Evolutionary conservation across 2,888 invertebrate genomes (phyloP).

Genomic region (Watsonalla binaria): DNA sequence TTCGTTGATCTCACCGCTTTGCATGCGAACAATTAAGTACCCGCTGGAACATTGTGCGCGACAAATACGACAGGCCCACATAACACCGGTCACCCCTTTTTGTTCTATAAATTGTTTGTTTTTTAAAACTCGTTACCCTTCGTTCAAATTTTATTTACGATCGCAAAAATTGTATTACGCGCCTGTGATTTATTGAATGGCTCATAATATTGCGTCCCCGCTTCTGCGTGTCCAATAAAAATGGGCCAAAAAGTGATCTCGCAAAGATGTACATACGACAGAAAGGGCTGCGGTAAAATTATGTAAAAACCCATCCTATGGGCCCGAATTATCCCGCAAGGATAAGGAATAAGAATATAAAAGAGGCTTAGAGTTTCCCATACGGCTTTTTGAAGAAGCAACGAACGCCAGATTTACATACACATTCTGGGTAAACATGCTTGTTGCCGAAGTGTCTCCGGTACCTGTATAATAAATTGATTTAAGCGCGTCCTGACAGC

Average conservation of each 20-base stretch:
- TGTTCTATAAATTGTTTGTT: constrained; percentile 66
- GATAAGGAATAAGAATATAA: constrained; percentile 75
- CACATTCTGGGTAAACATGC: constrained; percentile 61
- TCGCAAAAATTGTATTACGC: constrained; percentile 56
- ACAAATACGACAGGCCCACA: constrained; percentile 59
- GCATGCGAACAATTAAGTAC: constrained; percentile 65
- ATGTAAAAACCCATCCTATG: constrained; percentile 75
- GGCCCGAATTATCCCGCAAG: constrained; percentile 73
- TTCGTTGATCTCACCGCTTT: constrained; percentile 62
- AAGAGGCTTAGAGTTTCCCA: constrained; percentile 73
- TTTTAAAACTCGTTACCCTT: constrained; percentile 65
- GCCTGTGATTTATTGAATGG: constrained; percentile 65
- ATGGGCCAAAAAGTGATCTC: constrained; percentile 46
- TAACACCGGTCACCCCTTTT: constrained; percentile 48
- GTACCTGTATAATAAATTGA: constrained; percentile 75
- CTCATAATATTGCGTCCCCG: constrained; percentile 55
- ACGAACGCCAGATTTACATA: constrained; percentile 70
- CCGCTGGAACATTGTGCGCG: constrained; percentile 54
- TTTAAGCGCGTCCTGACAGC: constrained; percentile 74
- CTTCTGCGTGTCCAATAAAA: constrained; percentile 50
- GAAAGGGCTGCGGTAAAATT: constrained; percentile 67
- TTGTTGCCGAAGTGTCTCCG: constrained; percentile 58
- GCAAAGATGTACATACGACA: constrained; percentile 43
- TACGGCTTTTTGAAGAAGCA: constrained; percentile 67
- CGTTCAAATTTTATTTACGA: constrained; percentile 64